A percentile compares a stretch with the other conserved stretches of the same genome.
Evolutionary conservation across 2,888 invertebrate species (phyloP).

Genomic region (Teleiodes luculella): DNA sequence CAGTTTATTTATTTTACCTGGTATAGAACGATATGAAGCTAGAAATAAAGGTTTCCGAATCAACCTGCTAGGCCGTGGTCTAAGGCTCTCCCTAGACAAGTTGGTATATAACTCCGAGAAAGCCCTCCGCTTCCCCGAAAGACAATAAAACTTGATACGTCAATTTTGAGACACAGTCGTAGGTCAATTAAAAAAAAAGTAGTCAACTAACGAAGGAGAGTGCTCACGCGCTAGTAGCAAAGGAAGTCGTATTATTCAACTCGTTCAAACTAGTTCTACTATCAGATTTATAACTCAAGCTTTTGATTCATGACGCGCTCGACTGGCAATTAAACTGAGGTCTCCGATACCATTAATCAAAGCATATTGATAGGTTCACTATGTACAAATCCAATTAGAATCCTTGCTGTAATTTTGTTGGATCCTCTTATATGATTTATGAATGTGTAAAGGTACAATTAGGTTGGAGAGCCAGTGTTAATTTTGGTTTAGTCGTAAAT

Average conservation of each 20-base stretch:
- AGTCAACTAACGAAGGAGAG: not conserved
- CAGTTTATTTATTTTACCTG: no score
- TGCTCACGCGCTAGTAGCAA: constrained; percentile 29
- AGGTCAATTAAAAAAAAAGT: no score
- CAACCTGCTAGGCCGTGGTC: no score
- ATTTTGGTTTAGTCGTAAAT: constrained; percentile 67
- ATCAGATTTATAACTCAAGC: constrained; percentile 70
- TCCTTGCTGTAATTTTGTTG: constrained; percentile 67
- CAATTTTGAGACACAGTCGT: no score
- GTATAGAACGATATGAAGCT: no score
- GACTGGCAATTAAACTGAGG: constrained; percentile 69
- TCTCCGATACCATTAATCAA: constrained; percentile 73
- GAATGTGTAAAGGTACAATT: constrained; percentile 52
- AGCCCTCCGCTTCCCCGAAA: no score
- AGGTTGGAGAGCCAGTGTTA: constrained; percentile 58
- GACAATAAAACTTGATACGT: no score
- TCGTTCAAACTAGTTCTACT: constrained; percentile 56
- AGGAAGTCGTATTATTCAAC: constrained; percentile 44
- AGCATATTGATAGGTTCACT: constrained; percentile 69
- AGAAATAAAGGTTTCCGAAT: no score
- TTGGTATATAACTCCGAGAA: no score
- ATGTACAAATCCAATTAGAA: constrained; percentile 74
- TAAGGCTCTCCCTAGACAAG: no score
- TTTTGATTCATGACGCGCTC: constrained; percentile 70
- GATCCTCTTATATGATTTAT: constrained; percentile 64